Conservation (phyloP, 2,888 invertebrate species). For the Omphaloscelis lunosa region DNA sequence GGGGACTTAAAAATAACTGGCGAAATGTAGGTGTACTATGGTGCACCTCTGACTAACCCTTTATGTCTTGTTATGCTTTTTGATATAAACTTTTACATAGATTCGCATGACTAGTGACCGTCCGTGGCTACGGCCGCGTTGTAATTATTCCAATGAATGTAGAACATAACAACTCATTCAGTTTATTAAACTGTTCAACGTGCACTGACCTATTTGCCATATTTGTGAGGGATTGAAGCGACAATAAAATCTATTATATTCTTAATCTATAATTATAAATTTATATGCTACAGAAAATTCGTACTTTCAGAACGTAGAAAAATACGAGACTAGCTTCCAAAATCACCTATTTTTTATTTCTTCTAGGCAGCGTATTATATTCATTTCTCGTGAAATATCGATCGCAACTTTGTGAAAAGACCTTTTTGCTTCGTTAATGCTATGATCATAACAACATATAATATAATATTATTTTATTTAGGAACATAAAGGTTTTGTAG, state of each 20-base stretch:
- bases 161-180: constrained; percentile 4
- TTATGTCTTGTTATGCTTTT: neutral
- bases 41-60: neutral
- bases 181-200: neutral
- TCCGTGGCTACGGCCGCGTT: neutral
- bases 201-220: neutral
- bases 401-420: too few relatives aligned
- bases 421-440: too few relatives aligned
- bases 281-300: neutral
- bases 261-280: too few relatives aligned
- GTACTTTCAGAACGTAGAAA: neutral
- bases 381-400: too few relatives aligned
- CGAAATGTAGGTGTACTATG: neutral
- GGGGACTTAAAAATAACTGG: neutral
- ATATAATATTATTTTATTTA: too few relatives aligned
- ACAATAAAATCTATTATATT: too few relatives aligned
- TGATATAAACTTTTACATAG: constrained; percentile 12
- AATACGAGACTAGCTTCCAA: neutral
- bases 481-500: too few relatives aligned
- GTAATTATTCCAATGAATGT: constrained; percentile 29
- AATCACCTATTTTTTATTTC: neutral
- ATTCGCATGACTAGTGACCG: constrained; percentile 7
- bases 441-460: too few relatives aligned
- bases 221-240: neutral
- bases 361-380: too few relatives aligned